phyloP scores from a whole-genome alignment of 2,888 invertebrate genomes.

The Andrena marginata region DNA sequence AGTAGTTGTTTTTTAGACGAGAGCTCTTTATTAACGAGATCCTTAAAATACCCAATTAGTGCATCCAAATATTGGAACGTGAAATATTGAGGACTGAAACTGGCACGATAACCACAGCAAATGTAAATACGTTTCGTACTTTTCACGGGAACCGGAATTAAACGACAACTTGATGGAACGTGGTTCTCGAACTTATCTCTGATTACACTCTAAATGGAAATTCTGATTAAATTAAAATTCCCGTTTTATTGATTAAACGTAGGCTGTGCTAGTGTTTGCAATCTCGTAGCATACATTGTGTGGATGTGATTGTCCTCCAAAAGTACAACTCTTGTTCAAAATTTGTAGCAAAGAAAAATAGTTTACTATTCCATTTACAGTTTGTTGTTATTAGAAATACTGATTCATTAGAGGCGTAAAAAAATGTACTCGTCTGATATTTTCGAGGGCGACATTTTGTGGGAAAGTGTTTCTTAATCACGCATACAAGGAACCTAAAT shows the following conservation, averaged over 20 bases:
- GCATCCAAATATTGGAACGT: slow-evolving; percentile 29
- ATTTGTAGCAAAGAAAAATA: no score
- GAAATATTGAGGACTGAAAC: slow-evolving; percentile 43
- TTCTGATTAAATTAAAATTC: slow-evolving; percentile 4
- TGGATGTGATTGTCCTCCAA: no score
- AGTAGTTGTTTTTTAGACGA: slow-evolving; percentile 26
- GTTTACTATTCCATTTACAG: no score
- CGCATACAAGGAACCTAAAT: no score
- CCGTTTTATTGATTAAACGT: neutral
- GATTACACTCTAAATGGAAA: neutral
- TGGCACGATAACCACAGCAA: slow-evolving; percentile 30
- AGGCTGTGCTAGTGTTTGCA: neutral
- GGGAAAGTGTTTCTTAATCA: no score
- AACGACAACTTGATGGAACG: slow-evolving; percentile 7
- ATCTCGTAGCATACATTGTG: no score
- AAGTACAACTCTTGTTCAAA: no score
- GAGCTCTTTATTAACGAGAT: slow-evolving; percentile 42
- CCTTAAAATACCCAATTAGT: slow-evolving; percentile 51
- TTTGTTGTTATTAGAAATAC: no score
- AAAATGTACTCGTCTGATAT: no score
- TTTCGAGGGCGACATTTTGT: no score
- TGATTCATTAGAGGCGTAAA: no score
- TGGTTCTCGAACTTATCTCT: neutral
- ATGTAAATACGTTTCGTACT: slow-evolving; percentile 33
- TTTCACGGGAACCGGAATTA: slow-evolving; percentile 41